Conservation (phyloP, 2,113 vertebrate genomes). For the Pongo pygmaeus region DNA sequence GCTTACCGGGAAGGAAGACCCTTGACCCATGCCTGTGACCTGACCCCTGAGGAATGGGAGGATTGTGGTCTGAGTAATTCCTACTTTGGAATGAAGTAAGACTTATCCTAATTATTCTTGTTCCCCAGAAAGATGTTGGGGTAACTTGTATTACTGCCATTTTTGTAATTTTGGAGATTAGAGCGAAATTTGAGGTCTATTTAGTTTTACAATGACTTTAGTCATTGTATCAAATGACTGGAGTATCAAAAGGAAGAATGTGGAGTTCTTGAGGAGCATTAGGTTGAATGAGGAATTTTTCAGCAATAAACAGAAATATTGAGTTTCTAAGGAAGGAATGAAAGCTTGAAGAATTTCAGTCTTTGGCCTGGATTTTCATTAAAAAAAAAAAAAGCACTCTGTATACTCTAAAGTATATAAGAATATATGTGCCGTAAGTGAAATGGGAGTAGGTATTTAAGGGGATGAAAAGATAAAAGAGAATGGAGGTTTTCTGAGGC, state of each 20-base stretch:
- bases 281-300: background rate
- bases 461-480: background rate
- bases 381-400: background rate
- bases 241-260: background rate
- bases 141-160: background rate
- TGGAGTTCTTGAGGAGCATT: background rate
- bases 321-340: conserved; percentile 42
- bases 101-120: background rate
- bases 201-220: background rate
- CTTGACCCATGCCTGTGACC: background rate
- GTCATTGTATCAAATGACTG: background rate
- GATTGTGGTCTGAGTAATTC: background rate
- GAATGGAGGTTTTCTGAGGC: background rate
- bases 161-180: background rate
- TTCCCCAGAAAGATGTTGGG: background rate
- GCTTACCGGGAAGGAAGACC: background rate
- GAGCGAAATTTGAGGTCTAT: background rate
- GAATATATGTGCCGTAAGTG: background rate
- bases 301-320: background rate
- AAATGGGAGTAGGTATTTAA: background rate
- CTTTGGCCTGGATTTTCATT: background rate
- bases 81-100: background rate
- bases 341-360: conserved; percentile 28
- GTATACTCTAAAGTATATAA: background rate
- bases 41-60: background rate